phyloP scores from a whole-genome alignment of 2,113 vertebrate genomes.

The Sturnus vulgaris region DNA sequence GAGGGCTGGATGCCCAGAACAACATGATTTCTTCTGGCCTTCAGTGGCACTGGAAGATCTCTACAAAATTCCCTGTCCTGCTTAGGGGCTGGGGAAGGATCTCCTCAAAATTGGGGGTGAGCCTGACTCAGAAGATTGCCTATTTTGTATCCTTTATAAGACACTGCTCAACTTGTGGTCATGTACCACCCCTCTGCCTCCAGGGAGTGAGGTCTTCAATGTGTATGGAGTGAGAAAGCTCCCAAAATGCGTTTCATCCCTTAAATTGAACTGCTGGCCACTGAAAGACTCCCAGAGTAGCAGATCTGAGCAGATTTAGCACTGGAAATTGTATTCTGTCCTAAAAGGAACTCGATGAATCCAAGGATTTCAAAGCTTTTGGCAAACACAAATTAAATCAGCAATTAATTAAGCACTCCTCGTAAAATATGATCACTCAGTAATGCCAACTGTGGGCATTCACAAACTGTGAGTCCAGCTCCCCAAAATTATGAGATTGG shows the following conservation, averaged over 20 bases:
- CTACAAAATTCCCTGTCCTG: not conserved
- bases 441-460: slow-evolving; percentile 33
- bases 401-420: slow-evolving; percentile 44
- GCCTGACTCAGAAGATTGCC: not conserved
- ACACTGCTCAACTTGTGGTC: not conserved
- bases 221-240: not conserved
- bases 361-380: slow-evolving; percentile 55
- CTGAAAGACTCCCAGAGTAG: not conserved
- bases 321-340: slow-evolving; percentile 11
- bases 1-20: not conserved
- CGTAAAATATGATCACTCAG: slow-evolving; percentile 17
- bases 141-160: not conserved
- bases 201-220: not conserved
- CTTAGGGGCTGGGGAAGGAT: not conserved
- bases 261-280: not conserved
- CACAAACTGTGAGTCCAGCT: slow-evolving; percentile 19
- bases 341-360: slow-evolving; percentile 19
- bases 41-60: not conserved
- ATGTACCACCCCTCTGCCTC: not conserved
- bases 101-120: accelerated
- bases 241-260: not conserved
- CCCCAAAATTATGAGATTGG: slow-evolving; percentile 59
- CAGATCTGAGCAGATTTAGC: slow-evolving; percentile 18
- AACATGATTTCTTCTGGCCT: not conserved
- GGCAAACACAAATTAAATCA: slow-evolving; percentile 42